Conservation (phyloP, 2,113 vertebrate genomes). For the Manacus vitellinus region DNA sequence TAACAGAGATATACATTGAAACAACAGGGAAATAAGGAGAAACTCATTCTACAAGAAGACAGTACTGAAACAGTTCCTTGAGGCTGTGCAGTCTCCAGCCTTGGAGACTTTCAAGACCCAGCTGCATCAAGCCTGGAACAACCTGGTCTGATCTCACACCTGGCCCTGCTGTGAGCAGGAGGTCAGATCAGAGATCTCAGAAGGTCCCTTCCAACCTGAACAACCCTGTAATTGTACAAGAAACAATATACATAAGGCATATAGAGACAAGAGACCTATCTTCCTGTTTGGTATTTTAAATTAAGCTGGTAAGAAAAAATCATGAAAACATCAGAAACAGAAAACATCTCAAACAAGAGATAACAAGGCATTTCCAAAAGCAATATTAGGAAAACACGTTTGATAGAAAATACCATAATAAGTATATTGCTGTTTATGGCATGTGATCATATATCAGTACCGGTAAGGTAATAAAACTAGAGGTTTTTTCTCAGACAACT, state of each 20-base stretch:
- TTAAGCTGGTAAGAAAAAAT: neutral
- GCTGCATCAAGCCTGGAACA: neutral
- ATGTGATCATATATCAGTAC: neutral
- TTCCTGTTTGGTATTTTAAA: neutral
- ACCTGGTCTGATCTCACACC: neutral
- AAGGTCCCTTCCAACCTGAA: neutral
- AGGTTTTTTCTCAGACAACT: neutral
- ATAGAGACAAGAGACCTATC: neutral
- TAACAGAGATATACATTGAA: neutral
- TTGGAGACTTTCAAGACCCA: neutral
- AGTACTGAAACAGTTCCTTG: neutral
- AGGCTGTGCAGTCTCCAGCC: neutral
- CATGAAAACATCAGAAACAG: neutral
- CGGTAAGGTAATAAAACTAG: neutral
- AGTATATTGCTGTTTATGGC: accelerated
- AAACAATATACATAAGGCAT: neutral
- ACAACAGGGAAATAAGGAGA: neutral
- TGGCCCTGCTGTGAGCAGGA: neutral
- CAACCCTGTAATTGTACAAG: neutral
- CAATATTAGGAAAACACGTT: neutral
- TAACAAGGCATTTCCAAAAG: neutral
- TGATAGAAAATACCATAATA: neutral
- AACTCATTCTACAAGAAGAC: neutral
- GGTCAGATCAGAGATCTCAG: neutral
- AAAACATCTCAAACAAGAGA: neutral